Base-by-base conservation (phyloP, 1,140 invertebrate genomes). In the Hestina assimilis region DNA sequence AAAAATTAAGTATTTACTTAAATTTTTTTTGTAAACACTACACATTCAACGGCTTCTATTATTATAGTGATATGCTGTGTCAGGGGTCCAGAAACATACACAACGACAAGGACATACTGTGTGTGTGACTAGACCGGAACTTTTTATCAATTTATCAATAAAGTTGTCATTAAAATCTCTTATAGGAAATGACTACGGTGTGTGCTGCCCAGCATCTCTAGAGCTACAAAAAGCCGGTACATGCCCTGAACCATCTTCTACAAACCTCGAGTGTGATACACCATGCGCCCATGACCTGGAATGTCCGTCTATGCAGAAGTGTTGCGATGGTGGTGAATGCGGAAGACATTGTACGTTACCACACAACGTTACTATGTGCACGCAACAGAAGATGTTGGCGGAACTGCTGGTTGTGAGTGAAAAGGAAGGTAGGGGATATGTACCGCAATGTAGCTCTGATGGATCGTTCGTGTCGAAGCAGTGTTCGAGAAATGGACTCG, bases 401-500 rank as follows among this genome's bases (percentile, higher is more conserved):
- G 94, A 96, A 81, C 77, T 96, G 1, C 79, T 96, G 45, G 91
- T 94, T 7, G 89, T 95, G 7, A 95, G 93, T 23, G 94, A 96
- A 76, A 91, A 92, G 17, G 93, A 94, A 57, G 95, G 94, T 0
- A 91, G 92, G 7, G 95, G 95, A 1, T 96, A 96, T 70, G 91
- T 96, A 23, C 95, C 95, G 0, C 95, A 96, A 68, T 96, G 95
- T 66, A 90, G 87, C 12, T 88, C 72, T 63, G 92, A 92, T 43
- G 95, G 95, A 0, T 89, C 92, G 15, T 96, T 95, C 71, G 85
- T 92, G 17, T 83, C 92, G 0, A 91, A 88, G 43, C 95, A 96
- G 64, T 96, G 95, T 73, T 96, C 95, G 1, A 90, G 94, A 33
- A 96, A 96, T 75, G 94, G 94, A 11, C 76, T 96, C 1, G 94